Base-by-base conservation (phyloP, 1,140 invertebrate species). In the Oreohelix idahoensis region DNA sequence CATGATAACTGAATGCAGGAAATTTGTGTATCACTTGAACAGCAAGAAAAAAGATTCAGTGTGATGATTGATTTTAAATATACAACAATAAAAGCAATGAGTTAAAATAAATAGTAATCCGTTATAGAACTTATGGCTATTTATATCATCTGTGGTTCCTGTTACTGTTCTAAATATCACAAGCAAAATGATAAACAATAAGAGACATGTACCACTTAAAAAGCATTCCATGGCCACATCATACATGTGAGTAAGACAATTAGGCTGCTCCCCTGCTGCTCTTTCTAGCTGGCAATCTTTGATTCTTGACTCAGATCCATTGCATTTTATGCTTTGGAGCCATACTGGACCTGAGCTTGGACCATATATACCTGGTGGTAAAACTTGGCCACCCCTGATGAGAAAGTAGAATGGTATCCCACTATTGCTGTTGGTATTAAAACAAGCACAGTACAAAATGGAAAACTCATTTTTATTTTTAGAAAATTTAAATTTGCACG, bases 201-300 rank as follows among this genome's bases (percentile, higher is more conserved):
- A 69, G 4, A 13, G 39, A 49, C 38, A 81, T 29, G 35, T 79
- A 81, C 79, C 58, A 39, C 71, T 53, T 42, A 26, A 32, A 51
- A 39, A 75, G 36, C 81, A 83, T 32, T 63, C 45, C 35, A 83
- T 13, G 0, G 73, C 81, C 5, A 42, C 71, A 75, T 83, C 81
- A 63, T 42, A 76, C 15, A 53, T 38, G n/a, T 63, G 51, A 66
- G 51, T 20, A 38, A 29, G 23, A 45, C 71, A 53, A 39, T 39
- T 20, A 17, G 5, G 8, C 23, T 32, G 45, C 4, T 15, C 69
- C 10, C n/a, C n/a, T 32, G 17, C 39, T 39, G n/a, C 36, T 29
- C 39, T 42, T 42, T 49, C 36, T n/a, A 83, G 49, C 38, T 45
- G 32, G 38, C 74, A 70, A 0, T 71, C 58, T 11, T 45, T 8